Evolutionary conservation across 2,113 vertebrate genomes (phyloP).

Genomic region (Plestiodon gilberti): DNA sequence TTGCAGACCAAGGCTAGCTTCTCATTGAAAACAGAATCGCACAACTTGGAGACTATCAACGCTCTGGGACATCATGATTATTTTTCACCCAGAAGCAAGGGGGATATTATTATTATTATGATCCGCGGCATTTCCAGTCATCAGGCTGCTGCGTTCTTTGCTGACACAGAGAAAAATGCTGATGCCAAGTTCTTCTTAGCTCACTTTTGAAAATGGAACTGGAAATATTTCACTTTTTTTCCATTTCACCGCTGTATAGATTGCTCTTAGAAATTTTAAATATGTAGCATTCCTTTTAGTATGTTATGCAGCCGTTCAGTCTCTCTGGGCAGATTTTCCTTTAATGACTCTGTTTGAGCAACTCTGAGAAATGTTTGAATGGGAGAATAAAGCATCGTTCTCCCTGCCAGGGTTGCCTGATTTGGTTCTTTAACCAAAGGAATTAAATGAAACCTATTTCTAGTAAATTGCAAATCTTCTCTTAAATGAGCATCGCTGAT

Average conservation of each 20-base stretch:
- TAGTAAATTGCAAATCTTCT: constrained; percentile 46
- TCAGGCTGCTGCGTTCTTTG: background rate
- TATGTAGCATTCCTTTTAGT: background rate
- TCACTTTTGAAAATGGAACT: constrained; percentile 26
- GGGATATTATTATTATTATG: background rate
- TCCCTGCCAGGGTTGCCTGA: constrained; percentile 30
- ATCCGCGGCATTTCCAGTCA: background rate
- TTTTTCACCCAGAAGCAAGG: background rate
- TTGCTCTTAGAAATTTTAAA: constrained; percentile 30
- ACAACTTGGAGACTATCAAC: background rate
- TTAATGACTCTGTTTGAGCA: constrained; percentile 21
- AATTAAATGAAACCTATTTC: constrained; percentile 37
- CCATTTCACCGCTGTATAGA: constrained; percentile 4
- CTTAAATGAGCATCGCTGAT: constrained; percentile 46
- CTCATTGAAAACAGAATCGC: background rate
- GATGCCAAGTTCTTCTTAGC: constrained; percentile 35
- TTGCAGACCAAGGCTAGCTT: background rate
- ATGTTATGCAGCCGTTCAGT: constrained; percentile 3
- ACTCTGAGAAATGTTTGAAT: constrained; percentile 39
- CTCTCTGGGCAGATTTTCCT: constrained; percentile 9
- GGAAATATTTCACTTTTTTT: constrained; percentile 41
- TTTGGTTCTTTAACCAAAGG: constrained; percentile 55
- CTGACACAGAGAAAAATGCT: background rate
- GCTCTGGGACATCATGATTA: background rate
- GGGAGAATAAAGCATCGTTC: constrained; percentile 44